Base-by-base conservation (phyloP, 2,113 vertebrate genomes). In the Dicaeum eximium region DNA sequence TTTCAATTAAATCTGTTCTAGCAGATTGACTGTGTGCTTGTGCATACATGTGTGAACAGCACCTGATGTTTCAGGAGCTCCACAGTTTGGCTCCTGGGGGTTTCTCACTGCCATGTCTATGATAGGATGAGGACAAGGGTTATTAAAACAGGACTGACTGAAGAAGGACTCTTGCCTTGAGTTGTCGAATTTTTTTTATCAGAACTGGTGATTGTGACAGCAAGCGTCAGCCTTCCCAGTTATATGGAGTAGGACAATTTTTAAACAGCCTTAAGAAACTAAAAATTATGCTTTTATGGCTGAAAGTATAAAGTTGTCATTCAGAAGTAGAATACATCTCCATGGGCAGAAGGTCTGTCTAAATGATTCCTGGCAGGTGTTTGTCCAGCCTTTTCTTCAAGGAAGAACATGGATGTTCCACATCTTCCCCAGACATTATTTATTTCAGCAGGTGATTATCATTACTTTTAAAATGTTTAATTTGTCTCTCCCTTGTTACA, bases 1-100 rank as follows among this genome's bases (percentile, higher is more conserved):
- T 94, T 91, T 75, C 89, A 92, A 69, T 87, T 95, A 92, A 92
- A 87, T 72, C 44, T 65, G n/a, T 82, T 91, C 45, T 33, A 16
- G 44, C 75, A 75, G 25, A 54, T 71, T 77, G 89, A 79, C 18
- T 37, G 21, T 57, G 25, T 87, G 57, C 18, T 20, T 58, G 47
- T 2, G 0, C 16, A 35, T 24, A 22, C 0, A 0, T 16, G 13
- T 82, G 21, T 61, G 53, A 89, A 37, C 10, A 78, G 14, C 15
- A 48, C 28, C 72, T 84, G 51, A 48, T 37, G 10, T 92, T 89
- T 45, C 66, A 74, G 60, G 27, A 91, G 25, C 10, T 69, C 9
- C 53, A 57, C 0, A 2, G 21, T 61, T 28, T 12, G 1, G 6
- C 14, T 91, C 13, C 45, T 54, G 54, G 25, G 22, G 21, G 8